These are phyloP conservation scores for Periplaneta americana DNA, from an alignment of 1,140 invertebrate species.

Conservation along the genomic window DNA sequence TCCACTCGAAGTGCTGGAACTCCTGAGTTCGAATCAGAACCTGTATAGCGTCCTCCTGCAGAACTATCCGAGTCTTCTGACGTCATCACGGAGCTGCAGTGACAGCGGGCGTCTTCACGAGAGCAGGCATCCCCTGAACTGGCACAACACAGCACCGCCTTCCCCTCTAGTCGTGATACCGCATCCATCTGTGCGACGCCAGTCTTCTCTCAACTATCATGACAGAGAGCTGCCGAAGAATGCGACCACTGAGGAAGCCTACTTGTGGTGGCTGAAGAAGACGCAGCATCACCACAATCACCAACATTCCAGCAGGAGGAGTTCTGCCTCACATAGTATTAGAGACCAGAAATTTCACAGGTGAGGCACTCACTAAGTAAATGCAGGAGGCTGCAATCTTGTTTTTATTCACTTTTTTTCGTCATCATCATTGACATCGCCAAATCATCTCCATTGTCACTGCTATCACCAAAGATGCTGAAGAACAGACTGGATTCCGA, in stretches of 20 bases:
- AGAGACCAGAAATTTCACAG: neutral
- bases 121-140: neutral
- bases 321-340: neutral
- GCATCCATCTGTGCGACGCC: slow-evolving; percentile 18
- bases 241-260: slow-evolving; percentile 39
- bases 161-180: slow-evolving; percentile 29
- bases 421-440: too few species aligned
- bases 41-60: slow-evolving; percentile 64
- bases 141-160: slow-evolving; percentile 8
- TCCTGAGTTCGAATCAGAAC: slow-evolving; percentile 54
- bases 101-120: slow-evolving; percentile 40
- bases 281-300: slow-evolving; percentile 33
- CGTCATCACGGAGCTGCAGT: slow-evolving; percentile 51
- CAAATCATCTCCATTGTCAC: too few species aligned
- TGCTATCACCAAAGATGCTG: too few species aligned
- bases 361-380: too few species aligned
- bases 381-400: too few species aligned
- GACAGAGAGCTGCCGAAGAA: neutral
- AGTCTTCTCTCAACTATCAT: neutral
- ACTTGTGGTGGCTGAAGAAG: slow-evolving; percentile 50
- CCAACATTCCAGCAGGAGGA: neutral
- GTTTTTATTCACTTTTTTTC: too few species aligned
- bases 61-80: slow-evolving; percentile 62
- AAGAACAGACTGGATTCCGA: too few species aligned
- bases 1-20: slow-evolving; percentile 56